Evolutionary conservation across 2,797 vertebrate species (phyloP), one percentile per base, ranked within the genome.

Genomic region (Scleropages formosus): DNA sequence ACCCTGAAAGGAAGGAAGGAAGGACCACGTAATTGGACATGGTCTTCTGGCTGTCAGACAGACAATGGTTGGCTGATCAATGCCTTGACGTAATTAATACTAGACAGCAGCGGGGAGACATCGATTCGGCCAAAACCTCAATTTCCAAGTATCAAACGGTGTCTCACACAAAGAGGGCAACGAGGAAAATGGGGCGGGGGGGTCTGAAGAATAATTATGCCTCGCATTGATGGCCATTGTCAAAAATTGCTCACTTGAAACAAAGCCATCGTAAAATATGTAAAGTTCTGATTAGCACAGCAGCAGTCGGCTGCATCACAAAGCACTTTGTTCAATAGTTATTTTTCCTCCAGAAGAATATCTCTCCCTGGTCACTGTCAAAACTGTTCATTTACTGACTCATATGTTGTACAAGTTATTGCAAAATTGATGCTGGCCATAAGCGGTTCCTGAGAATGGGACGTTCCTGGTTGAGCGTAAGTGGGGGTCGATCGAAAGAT

Each of bases 71-170:
- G 79, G 80, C 80, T 88, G 84, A 88, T 89, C 84, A 85, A 84
- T 86, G 80, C 81, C 73, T 73, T 63, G 63, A 66, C 81, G 80
- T 89, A 87, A 90, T 88, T 89, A 87, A 89, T 86, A 84, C 75
- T 65, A 78, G 80, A 75, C 76, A 81, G 68, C 53, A 44, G 67
- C 66, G 62, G 85, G 87, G 70, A 88, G 87, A 83, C 87, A 87
- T 88, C 84, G 82, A 90, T 88, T 49, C 77, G 67, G 56, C 26
- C 20, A 63, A 47, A 20, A 71, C 44, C 74, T 22, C 46, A 78
- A 70, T 75, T 24, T 39, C 18, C 56, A n/a, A 27, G 56, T 75
- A 49, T 69, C 66, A 18, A 24, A 53, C 15, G 47, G 22, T 10
- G 4, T 10, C 56, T 61, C 31, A 6, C 44, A 15, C n/a, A 59